Conservation (phyloP, 2,113 vertebrate species). For the Aspiorhynchus laticeps region DNA sequence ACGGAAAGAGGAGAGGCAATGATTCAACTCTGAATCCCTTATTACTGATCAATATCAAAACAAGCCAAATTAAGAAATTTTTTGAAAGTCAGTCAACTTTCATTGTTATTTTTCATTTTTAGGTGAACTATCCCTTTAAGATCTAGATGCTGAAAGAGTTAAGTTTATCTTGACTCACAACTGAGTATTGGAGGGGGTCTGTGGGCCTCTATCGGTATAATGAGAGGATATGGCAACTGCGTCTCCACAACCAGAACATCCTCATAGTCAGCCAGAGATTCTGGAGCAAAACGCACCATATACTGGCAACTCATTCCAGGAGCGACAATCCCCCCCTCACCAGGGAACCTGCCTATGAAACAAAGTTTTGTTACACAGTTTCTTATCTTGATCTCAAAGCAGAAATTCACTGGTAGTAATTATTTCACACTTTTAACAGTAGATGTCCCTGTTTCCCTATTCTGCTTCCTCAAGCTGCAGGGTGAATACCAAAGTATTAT, state of each 20-base stretch:
- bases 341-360: slow-evolving; percentile 87
- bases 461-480: not conserved
- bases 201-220: slow-evolving; percentile 82
- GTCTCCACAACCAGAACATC: slow-evolving; percentile 86
- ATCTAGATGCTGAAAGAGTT: not conserved
- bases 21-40: not conserved
- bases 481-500: not conserved
- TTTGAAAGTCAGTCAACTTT: not conserved
- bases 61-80: not conserved
- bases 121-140: not conserved
- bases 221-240: slow-evolving; percentile 76
- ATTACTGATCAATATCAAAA: not conserved
- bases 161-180: slow-evolving; percentile 72
- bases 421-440: slow-evolving; percentile 21
- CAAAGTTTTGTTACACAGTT: not conserved
- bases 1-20: not conserved
- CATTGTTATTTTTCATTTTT: not conserved
- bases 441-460: slow-evolving; percentile 31
- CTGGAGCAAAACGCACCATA: slow-evolving; percentile 84
- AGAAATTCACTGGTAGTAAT: not conserved
- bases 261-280: slow-evolving; percentile 83
- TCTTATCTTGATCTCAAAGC: not conserved
- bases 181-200: slow-evolving; percentile 86
- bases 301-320: slow-evolving; percentile 94
- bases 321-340: slow-evolving; percentile 85